Conservation (phyloP, 2,113 vertebrate genomes). For the Meles meles region DNA sequence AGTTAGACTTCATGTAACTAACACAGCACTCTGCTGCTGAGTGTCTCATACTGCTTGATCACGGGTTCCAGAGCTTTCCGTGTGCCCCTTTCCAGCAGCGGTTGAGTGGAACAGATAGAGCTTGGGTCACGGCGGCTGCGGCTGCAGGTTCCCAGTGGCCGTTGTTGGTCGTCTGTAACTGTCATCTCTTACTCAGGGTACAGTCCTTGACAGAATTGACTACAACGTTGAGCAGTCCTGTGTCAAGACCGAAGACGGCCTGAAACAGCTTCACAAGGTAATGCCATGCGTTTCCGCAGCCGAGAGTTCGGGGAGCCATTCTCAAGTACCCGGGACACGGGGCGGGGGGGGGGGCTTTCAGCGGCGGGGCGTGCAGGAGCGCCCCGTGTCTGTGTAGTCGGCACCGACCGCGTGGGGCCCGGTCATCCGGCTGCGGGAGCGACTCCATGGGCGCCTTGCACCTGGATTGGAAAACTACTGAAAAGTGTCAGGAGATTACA, state of each 20-base stretch:
- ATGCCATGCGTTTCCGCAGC: not conserved
- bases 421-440: not conserved
- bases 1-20: not conserved
- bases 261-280: conserved; percentile 98
- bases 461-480: not conserved
- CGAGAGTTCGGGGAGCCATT: not conserved
- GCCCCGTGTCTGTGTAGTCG: rapidly evolving
- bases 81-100: not conserved
- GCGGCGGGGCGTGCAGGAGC: no score
- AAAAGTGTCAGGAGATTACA: not conserved
- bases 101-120: not conserved
- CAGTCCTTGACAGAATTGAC: conserved; percentile 97
- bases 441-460: not conserved
- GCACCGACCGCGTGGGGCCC: not conserved
- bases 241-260: conserved; percentile 96
- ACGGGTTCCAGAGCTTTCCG: rapidly evolving
- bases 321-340: not conserved
- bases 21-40: not conserved
- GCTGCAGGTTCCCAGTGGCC: not conserved
- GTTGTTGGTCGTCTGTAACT: conserved; percentile 18
- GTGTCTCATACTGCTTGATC: rapidly evolving
- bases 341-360: no score
- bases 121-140: not conserved
- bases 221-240: conserved; percentile 98
- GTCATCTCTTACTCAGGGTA: conserved; percentile 85